Evolutionary conservation across 2,888 invertebrate genomes (phyloP), one percentile per base, ranked within the genome.

Genomic region (Lasioglossum leucozonium): DNA sequence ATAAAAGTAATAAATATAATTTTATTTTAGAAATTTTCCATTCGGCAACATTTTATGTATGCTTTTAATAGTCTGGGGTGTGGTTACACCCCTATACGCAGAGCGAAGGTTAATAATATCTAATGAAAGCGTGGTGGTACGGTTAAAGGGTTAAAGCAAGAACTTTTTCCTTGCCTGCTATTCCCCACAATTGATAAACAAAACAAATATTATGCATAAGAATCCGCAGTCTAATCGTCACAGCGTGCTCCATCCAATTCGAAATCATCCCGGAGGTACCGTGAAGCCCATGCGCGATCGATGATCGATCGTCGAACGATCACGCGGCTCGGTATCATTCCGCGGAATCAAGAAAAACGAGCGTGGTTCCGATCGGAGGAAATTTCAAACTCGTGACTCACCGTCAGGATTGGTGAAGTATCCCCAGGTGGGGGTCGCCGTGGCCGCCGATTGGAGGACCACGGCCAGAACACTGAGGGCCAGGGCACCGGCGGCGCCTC

Each of bases 401-500:
- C 97, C 96, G 93, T 96, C 95, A 95, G 97, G 96, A 94, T 96
- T 97, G 93, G 96, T 96, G 95, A 97, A 98, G 95, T 98, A 97
- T 86, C 98, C 98, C 98, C 98, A 98, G 92, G 97, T 96, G 73
- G 98, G 98, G 92, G 98, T 96, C 88, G 97, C 98, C 77, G 98
- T 97, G 76, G 98, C 97, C 69, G 98, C 97, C 83, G 98, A 97
- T 92, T 98, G 98, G 91, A 98, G 96, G 86, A 97, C 97, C 94
- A 98, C 97, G 94, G 95, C 95, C 65, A 95, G 91, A 73, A 95
- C 86, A 77, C 94, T 92, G 73, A 95, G 92, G 74, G 93, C 93
- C 77, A 95, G 90, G 74, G 94, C 94, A 86, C 92, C 93, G 65
- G 93, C 93, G 85, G 95, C 94, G 72, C 93, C 92, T 47, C 95